These are phyloP conservation scores for Mesembrinibis cayennensis DNA, from an alignment of 2,113 vertebrate genomes.

Conservation along the genomic window DNA sequence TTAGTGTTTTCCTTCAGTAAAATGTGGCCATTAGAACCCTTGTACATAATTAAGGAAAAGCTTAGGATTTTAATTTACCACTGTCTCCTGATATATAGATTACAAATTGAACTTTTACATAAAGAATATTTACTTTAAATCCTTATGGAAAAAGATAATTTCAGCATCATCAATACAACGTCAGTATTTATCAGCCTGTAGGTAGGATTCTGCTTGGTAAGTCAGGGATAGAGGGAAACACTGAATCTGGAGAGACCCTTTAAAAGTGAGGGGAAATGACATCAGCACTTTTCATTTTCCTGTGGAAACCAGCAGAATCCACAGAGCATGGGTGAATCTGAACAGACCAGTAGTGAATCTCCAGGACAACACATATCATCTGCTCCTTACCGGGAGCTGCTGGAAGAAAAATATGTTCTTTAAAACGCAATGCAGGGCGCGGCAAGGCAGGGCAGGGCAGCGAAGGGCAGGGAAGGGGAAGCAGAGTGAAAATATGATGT, in stretches of 20 bases:
- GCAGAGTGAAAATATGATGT: neutral
- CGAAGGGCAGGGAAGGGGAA: neutral
- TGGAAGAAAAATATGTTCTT: neutral
- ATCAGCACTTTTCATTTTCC: neutral
- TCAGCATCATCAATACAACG: neutral
- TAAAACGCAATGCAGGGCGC: neutral
- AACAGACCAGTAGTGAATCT: neutral
- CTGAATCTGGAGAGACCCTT: neutral
- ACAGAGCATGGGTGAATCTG: neutral
- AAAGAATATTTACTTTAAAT: constrained; percentile 2
- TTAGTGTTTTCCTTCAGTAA: neutral
- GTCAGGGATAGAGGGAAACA: neutral
- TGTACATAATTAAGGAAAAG: constrained; percentile 1
- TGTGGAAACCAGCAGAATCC: neutral
- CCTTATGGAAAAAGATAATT: neutral
- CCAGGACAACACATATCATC: neutral
- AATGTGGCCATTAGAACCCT: neutral
- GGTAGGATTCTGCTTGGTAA: neutral
- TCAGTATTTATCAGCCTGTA: neutral
- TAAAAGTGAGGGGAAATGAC: neutral
- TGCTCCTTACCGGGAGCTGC: neutral
- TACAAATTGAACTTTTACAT: neutral
- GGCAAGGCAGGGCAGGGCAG: neutral
- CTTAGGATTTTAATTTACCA: neutral
- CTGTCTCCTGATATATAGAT: neutral